Evolutionary conservation across 2,888 invertebrate genomes (phyloP), one percentile per base, ranked within the genome.

Genomic region (Mellilla xanthometata): DNA sequence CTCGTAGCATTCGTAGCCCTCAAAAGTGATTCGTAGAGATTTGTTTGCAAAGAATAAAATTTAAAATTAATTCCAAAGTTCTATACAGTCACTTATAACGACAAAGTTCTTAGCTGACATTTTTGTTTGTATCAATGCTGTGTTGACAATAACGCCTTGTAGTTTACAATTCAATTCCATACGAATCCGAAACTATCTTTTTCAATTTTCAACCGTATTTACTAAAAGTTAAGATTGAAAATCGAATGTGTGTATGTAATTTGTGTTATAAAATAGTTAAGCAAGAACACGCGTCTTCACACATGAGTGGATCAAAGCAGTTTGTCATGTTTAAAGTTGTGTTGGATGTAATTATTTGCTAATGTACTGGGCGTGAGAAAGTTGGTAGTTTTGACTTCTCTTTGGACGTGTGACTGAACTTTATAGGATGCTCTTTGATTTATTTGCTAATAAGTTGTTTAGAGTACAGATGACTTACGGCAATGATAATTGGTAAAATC

Each of bases 241-340:
- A 30, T 64, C 10, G 9, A 7, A 0, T 45, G 19, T 4, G 11
- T n/a, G 7, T 10, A 12, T 22, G 43, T 7, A 13, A 2, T n/a
- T 41, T 49, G 58, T 63, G 66, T 64, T 70, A 65, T 54, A 60
- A 50, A 56, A 9, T 55, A 62, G 56, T 62, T 59, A 64, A 62
- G 60, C 68, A 67, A 47, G 62, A 59, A 68, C 82, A 81, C 79
- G 78, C 72, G 72, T 71, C 76, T 83, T 80, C 71, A 83, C 78
- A 75, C 74, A 72, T 83, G 84, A 87, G 70, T 74, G 76, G 82
- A 83, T 86, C 80, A 68, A 30, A 62, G 72, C 75, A 76, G 80
- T 87, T 86, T 83, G 73, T 87, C 84, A 82, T 81, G 76, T 82
- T 86, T 81, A 79, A 80, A 75, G 69, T 77, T 72, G 66, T 71